phyloP scores from a whole-genome alignment of 2,113 vertebrate species.

The Sterrhoptilus dennistouni region DNA sequence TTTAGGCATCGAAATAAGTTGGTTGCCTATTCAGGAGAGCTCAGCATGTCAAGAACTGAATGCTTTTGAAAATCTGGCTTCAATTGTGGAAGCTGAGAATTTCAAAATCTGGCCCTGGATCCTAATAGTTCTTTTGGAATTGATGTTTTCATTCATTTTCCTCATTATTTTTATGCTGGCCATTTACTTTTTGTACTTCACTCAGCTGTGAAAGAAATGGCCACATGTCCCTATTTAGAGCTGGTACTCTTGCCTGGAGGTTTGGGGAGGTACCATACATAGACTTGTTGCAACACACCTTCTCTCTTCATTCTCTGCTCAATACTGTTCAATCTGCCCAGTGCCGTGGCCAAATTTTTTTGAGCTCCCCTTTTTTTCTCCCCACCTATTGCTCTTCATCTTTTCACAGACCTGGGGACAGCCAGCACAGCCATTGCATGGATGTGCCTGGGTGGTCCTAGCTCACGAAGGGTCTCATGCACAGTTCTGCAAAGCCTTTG shows the following conservation, averaged over 20 bases:
- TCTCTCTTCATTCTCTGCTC: background rate
- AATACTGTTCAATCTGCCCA: background rate
- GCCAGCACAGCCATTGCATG: background rate
- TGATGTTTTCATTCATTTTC: conserved; percentile 59
- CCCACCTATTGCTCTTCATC: background rate
- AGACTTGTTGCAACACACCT: conserved; percentile 49
- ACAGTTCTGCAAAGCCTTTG: background rate
- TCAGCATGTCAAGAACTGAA: conserved; percentile 60
- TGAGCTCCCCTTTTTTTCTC: background rate
- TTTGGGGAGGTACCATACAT: conserved; percentile 29
- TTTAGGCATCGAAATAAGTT: conserved; percentile 60
- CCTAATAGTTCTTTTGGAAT: conserved; percentile 53
- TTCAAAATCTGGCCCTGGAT: conserved; percentile 57
- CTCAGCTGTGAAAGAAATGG: conserved; percentile 58
- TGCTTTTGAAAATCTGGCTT: conserved; percentile 64
- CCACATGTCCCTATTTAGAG: conserved; percentile 56
- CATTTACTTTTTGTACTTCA: conserved; percentile 61
- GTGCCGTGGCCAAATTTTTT: background rate
- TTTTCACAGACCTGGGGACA: background rate
- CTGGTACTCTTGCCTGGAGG: conserved; percentile 2
- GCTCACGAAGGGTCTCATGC: background rate
- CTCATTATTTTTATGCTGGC: conserved; percentile 60
- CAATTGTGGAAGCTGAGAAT: conserved; percentile 64
- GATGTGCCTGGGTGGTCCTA: conserved; percentile 11
- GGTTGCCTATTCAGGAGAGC: conserved; percentile 60